Conservation (phyloP, 2,797 vertebrate species). For the Okamejei kenojei region DNA sequence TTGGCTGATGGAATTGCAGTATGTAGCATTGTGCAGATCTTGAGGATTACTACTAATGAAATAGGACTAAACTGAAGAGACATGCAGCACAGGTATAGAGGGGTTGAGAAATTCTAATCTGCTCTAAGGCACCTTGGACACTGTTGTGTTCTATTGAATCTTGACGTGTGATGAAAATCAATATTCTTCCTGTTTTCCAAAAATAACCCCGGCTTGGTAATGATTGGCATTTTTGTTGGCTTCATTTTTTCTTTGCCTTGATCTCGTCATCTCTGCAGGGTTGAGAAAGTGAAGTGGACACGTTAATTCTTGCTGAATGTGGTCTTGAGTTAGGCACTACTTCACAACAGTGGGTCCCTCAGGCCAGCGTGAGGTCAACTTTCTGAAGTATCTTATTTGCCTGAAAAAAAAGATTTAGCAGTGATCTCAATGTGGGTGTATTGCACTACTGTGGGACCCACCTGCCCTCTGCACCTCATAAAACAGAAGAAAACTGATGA, state of each 20-base stretch:
- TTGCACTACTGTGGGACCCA: background rate
- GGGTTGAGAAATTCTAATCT: background rate
- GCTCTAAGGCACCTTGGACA: background rate
- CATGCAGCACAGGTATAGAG: background rate
- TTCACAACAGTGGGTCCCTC: background rate
- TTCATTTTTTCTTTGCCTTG: background rate
- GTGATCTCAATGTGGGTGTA: background rate
- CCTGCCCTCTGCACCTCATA: background rate
- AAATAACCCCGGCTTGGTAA: background rate
- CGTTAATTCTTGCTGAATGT: background rate
- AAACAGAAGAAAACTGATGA: background rate
- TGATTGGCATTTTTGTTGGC: background rate
- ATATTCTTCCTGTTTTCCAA: background rate
- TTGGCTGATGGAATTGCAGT: constrained; percentile 40
- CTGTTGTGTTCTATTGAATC: background rate
- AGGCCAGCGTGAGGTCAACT: background rate
- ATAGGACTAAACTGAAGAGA: background rate
- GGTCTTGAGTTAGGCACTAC: background rate
- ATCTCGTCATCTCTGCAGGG: background rate
- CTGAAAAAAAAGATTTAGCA: background rate
- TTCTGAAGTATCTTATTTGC: background rate
- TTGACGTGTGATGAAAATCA: constrained; percentile 11
- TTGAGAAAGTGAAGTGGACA: background rate
- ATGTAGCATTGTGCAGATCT: background rate
- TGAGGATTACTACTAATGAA: background rate